Evolutionary conservation across 2,113 vertebrate species (phyloP), one percentile per base, ranked within the genome.

Genomic region (Egretta garzetta): DNA sequence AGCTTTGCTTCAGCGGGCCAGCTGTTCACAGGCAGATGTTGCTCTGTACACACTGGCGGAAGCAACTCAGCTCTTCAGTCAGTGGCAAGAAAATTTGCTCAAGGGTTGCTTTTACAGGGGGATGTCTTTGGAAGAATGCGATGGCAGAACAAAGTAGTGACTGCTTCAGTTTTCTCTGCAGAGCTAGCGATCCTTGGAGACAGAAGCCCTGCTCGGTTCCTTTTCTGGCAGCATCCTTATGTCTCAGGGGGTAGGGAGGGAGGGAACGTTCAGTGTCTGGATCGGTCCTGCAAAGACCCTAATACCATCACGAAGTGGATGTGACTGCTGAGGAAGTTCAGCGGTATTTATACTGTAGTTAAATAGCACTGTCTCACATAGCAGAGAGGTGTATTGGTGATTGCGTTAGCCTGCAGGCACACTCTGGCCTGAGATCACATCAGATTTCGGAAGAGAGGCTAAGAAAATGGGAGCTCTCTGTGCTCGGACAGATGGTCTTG

Each of bases 1-100:
- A 95, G 95, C 83, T 67, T 73, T 55, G 90, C 87, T 47, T n/a
- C 67, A 50, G 56, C 14, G 2, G 41, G 37, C 82, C 97, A 97
- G 97, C 97, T 97, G 96, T 81, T 94, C 82, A 56, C 4, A 37
- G 90, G 43, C 96, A 98, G 97, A 97, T 97, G 96, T 94, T 96
- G 93, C 47, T 80, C 81, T 50, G 80, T 8, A 50, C 72, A 93
- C 94, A 53, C 71, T 62, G 80, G 59, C 60, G 77, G 49, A 88
- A 85, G 63, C 94, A 68, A 67, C 86, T 85, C 56, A 14, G 72
- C 77, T 67, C 82, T 81, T 60, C 75, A 82, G 45, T 75, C 60
- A 66, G 70, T 12, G 63, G 63, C 52, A 91, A 82, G 90, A 70
- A 74, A 84, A 95, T 82, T 95, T 79, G 67, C 91, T 87, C 80